These are phyloP conservation scores for Tiphia femorata DNA, from an alignment of 2,888 invertebrate genomes.

Conservation along the genomic window DNA sequence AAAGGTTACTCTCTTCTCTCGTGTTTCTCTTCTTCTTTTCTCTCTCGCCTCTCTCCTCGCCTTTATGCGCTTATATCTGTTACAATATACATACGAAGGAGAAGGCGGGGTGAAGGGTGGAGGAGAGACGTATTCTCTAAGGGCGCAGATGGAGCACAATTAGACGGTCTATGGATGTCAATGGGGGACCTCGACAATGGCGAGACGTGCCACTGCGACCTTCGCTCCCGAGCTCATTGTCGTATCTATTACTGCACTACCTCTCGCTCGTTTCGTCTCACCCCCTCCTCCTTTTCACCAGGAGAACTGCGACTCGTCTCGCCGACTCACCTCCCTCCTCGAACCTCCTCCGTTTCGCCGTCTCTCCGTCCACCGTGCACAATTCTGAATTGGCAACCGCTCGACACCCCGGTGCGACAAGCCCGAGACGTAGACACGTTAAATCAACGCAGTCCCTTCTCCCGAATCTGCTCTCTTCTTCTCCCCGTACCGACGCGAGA, in stretches of 20 bases:
- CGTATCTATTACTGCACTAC: conserved; percentile 35
- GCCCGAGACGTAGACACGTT: no score
- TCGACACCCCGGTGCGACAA: conserved; percentile 20
- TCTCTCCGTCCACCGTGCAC: conserved; percentile 9
- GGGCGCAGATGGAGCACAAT: conserved; percentile 39
- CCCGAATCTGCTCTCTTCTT: conserved; percentile 7
- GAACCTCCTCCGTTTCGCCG: conserved; percentile 1
- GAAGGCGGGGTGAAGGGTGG: not conserved
- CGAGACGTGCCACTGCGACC: conserved; percentile 40
- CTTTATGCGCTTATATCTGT: not conserved
- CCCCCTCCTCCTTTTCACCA: not conserved
- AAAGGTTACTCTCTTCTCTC: not conserved
- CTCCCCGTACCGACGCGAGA: conserved; percentile 14
- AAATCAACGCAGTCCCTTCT: conserved; percentile 37
- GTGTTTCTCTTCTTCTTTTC: not conserved
- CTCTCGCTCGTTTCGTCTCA: conserved; percentile 1
- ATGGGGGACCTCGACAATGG: conserved; percentile 39
- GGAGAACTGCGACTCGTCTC: not conserved
- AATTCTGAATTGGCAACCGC: conserved; percentile 16
- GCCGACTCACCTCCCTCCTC: conserved; percentile 3
- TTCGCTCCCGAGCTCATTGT: conserved; percentile 43
- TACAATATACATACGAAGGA: not conserved
- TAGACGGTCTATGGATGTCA: conserved; percentile 43
- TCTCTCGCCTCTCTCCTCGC: not conserved
- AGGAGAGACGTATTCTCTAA: conserved; percentile 22